Base-by-base conservation (phyloP, 2,888 invertebrate genomes). In the Drosophila diplacantha region DNA sequence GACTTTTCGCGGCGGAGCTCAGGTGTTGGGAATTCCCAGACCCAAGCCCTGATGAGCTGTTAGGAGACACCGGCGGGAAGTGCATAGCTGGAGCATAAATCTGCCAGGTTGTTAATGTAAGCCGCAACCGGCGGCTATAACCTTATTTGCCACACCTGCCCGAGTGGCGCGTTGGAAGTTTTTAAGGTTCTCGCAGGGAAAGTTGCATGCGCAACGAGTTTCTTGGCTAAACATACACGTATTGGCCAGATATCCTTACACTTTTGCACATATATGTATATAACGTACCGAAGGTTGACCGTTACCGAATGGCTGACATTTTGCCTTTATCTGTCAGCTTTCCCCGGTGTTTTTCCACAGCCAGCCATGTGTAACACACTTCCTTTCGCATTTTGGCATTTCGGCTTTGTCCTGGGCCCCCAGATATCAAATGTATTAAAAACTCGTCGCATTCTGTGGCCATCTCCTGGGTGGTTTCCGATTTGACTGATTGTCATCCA, bases 31-130 rank as follows among this genome's bases (percentile, higher is more conserved):
- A 22, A 73, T 50, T 72, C 71, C 49, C 71, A 43, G 12, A n/a
- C 47, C 41, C 31, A 9, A 20, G 1, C 29, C 50, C 43, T 60
- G 62, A 70, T 62, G 67, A 68, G 74, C 66, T 53, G 53, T 37
- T 43, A 26, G 29, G 35, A 24, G 37, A 22, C 35, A 52, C 61
- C 49, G 43, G 60, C 62, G 56, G 57, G 60, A 49, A 73, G 57
- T 72, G 75, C 80, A 78, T 74, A 76, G 65, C 72, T 73, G 69
- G 49, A 62, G 73, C 80, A 78, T 82, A 76, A 81, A 81, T 81
- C 81, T 71, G 69, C 59, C 63, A 68, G 63, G 75, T 67, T 79
- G 78, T 74, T 82, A 82, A 82, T 76, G 74, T 75, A 75, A 79
- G 55, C 70, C 69, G 62, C 67, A 65, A 56, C 52, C 62, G 70